Percentiles rank a stretch among this genome's conserved stretches.
These are phyloP conservation scores for Siniperca chuatsi DNA, from an alignment of 2,113 vertebrate species.

Conservation along the genomic window DNA sequence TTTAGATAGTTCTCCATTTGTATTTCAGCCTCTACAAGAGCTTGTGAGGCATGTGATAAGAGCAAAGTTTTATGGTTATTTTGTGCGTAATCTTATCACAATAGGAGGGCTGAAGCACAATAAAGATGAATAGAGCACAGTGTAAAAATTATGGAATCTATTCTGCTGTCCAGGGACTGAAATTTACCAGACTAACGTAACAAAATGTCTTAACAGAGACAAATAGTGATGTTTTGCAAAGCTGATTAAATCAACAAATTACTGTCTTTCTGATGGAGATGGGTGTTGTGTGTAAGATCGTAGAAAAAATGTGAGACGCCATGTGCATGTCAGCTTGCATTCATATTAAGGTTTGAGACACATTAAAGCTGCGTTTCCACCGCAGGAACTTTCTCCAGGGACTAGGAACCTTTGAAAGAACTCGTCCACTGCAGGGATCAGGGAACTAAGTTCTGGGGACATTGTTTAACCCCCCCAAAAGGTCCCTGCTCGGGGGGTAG, in stretches of 20 bases:
- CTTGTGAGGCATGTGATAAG: neutral
- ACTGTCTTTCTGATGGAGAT: neutral
- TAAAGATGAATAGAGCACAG: neutral
- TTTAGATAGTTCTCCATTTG: neutral
- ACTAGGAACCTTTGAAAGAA: too few species aligned
- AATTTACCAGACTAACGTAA: conserved; percentile 8
- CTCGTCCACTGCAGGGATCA: too few species aligned
- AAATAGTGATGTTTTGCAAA: neutral
- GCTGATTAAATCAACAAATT: conserved; percentile 12
- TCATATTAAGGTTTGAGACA: neutral
- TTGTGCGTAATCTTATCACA: neutral
- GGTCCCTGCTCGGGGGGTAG: too few species aligned
- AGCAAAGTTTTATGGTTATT: neutral
- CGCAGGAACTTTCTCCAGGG: too few species aligned
- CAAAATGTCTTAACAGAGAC: neutral
- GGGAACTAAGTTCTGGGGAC: too few species aligned
- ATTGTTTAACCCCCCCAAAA: too few species aligned
- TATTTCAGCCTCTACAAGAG: neutral
- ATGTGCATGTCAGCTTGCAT: conserved; percentile 33
- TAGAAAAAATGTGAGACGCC: neutral
- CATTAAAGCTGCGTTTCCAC: neutral
- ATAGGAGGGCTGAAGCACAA: neutral
- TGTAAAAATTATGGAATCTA: neutral
- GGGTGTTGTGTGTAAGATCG: neutral
- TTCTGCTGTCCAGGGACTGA: conserved; percentile 10